Conservation (phyloP, 2,797 vertebrate species). For the Fistularia commersonii region DNA sequence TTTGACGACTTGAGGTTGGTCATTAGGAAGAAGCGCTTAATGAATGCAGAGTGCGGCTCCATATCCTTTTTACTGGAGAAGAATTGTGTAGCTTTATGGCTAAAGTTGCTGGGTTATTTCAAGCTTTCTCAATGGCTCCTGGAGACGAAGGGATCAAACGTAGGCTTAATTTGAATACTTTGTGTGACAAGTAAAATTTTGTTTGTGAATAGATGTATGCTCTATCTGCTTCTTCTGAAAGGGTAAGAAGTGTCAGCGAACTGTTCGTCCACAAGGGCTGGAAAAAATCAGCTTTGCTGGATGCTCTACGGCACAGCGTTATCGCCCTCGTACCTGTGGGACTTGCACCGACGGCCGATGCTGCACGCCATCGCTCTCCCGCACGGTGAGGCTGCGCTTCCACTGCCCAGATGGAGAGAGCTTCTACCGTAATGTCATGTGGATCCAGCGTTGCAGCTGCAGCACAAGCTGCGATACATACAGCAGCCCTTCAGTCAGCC, state of each 20-base stretch:
- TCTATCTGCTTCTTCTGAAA: constrained; percentile 19
- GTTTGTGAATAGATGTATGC: too few species aligned
- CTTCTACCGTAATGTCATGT: constrained; percentile 68
- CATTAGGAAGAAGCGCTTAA: too few species aligned
- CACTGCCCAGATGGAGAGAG: constrained; percentile 60
- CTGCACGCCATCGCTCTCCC: constrained; percentile 60
- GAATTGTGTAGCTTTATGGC: too few species aligned
- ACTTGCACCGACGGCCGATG: constrained; percentile 58
- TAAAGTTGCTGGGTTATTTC: too few species aligned
- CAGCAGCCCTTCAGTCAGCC: constrained; percentile 42
- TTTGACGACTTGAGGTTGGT: too few species aligned
- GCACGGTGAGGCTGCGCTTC: constrained; percentile 68
- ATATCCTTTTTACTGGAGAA: too few species aligned
- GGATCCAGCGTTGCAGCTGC: constrained; percentile 74
- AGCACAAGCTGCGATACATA: constrained; percentile 19
- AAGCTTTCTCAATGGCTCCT: too few species aligned
- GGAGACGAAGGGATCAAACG: too few species aligned
- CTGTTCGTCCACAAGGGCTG: constrained; percentile 36
- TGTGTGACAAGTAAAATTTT: too few species aligned
- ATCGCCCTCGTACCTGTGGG: constrained; percentile 67
- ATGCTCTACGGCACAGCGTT: constrained; percentile 54
- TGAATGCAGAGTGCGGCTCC: too few species aligned
- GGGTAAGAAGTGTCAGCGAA: constrained; percentile 66
- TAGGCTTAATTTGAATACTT: too few species aligned
- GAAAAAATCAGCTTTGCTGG: constrained; percentile 59